These are phyloP conservation scores for Pachyrhynchus sulphureomaculatus DNA, from an alignment of 1,140 invertebrate species.

Conservation along the genomic window DNA sequence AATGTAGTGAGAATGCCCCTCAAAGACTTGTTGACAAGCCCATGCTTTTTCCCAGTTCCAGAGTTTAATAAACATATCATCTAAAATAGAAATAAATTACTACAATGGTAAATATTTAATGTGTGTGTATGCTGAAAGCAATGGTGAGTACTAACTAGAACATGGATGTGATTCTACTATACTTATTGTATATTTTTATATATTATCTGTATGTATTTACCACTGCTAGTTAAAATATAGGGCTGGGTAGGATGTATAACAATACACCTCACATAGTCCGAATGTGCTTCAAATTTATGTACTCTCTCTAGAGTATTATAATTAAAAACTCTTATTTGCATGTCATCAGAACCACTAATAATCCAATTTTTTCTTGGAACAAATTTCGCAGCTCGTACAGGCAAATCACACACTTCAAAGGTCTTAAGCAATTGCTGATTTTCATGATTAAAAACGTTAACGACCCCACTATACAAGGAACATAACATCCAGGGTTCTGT, in stretches of 20 bases:
- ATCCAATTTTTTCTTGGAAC: constrained; percentile 98
- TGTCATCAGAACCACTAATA: constrained; percentile 95
- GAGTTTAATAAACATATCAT: constrained; percentile 98
- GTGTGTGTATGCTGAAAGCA: too few relatives aligned
- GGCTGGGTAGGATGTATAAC: constrained; percentile 97
- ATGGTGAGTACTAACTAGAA: background rate
- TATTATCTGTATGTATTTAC: too few relatives aligned
- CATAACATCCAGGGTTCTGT: constrained; percentile 98
- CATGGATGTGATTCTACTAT: background rate
- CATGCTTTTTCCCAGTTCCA: constrained; percentile 99
- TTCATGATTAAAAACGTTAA: constrained; percentile 99
- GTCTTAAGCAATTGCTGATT: constrained; percentile 90
- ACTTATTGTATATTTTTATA: too few relatives aligned
- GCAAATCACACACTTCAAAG: constrained; percentile 95
- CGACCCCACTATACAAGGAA: constrained; percentile 97
- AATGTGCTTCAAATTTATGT: constrained; percentile 97
- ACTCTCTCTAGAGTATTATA: constrained; percentile 97
- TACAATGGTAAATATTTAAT: background rate
- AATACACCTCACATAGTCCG: constrained; percentile 96
- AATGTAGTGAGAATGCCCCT: constrained; percentile 98
- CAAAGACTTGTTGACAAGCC: constrained; percentile 95
- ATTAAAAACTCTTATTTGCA: constrained; percentile 95
- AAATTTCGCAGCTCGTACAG: constrained; percentile 94
- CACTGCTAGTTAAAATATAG: constrained; percentile 94
- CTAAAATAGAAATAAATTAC: constrained; percentile 57